Conservation (phyloP, 2,113 vertebrate genomes). For the Lepus europaeus region DNA sequence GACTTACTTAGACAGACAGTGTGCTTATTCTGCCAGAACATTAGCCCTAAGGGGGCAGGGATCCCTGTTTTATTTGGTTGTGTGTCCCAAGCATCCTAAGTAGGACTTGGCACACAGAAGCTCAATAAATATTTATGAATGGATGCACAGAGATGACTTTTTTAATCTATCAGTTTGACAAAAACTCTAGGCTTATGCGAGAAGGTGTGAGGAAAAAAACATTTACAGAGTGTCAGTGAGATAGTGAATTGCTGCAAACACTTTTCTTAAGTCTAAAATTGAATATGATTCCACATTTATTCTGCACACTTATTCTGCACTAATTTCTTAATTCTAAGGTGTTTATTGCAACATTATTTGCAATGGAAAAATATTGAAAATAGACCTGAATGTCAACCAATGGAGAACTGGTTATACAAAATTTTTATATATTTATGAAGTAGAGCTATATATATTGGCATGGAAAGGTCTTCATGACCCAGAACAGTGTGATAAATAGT, state of each 20-base stretch:
- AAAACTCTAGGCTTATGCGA: background rate
- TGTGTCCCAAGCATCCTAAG: background rate
- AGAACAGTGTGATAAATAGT: slow-evolving; percentile 33
- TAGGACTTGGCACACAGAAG: background rate
- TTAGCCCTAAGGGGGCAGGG: background rate
- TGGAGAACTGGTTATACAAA: background rate
- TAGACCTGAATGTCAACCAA: background rate
- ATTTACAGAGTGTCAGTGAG: background rate
- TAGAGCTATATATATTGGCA: background rate
- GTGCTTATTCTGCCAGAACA: background rate
- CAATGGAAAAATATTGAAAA: slow-evolving; percentile 12
- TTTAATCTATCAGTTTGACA: background rate
- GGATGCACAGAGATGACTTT: background rate
- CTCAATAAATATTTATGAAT: slow-evolving; percentile 17
- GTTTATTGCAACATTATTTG: slow-evolving; percentile 15
- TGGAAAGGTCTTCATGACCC: background rate
- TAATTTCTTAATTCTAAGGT: background rate
- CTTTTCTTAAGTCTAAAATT: slow-evolving; percentile 22
- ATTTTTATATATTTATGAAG: slow-evolving; percentile 10
- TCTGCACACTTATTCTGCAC: background rate
- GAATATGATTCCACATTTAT: background rate
- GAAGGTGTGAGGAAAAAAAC: background rate
- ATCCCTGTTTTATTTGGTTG: background rate
- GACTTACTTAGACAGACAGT: background rate
- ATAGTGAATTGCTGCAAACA: background rate